phyloP scores from a whole-genome alignment of 1,140 invertebrate genomes.

The Daktulosphaira vitifoliae region DNA sequence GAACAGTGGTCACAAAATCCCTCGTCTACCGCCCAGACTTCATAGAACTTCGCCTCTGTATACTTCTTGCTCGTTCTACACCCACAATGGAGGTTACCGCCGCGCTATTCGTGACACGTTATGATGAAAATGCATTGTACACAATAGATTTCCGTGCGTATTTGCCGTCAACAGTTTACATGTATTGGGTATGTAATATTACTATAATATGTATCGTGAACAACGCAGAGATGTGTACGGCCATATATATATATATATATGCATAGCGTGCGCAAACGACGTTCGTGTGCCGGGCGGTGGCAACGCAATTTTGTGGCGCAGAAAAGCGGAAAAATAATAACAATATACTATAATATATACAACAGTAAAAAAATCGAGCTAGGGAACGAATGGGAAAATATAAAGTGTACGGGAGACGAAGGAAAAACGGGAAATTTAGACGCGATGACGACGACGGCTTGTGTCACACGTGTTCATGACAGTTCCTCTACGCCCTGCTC shows the following conservation, averaged over 20 bases:
- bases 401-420: conserved; percentile 1
- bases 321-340: conserved; percentile 32
- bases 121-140: no score
- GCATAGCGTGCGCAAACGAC: conserved; percentile 11
- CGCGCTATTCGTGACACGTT: no score
- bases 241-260: not conserved
- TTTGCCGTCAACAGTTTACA: no score
- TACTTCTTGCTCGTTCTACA: no score
- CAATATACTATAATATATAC: conserved; percentile 21
- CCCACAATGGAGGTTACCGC: no score
- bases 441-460: conserved; percentile 3
- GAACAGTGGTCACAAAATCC: no score
- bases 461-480: conserved; percentile 31
- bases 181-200: no score
- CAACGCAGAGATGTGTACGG: no score
- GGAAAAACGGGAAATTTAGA: conserved; percentile 25
- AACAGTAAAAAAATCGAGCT: conserved; percentile 7
- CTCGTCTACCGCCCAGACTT: no score
- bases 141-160: no score
- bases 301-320: conserved; percentile 20
- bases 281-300: not conserved
- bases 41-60: no score
- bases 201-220: no score
- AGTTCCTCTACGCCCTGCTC: conserved; percentile 11
- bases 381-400: conserved; percentile 12